These are phyloP conservation scores for Numenius arquata DNA, from an alignment of 2,113 vertebrate species.

Conservation along the genomic window DNA sequence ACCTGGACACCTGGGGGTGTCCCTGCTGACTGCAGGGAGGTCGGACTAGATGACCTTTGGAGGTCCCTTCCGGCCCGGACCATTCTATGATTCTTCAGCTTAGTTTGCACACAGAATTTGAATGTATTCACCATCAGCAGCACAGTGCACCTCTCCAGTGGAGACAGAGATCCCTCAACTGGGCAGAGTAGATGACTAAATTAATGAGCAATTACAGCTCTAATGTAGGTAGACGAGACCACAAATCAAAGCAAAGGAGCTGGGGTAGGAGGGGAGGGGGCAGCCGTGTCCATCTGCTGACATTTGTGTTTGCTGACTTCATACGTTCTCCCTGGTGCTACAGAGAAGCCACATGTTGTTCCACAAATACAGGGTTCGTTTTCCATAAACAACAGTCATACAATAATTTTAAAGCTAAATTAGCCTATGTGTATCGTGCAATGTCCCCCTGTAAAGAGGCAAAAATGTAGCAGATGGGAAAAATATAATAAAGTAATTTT, in stretches of 20 bases:
- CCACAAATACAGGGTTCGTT: neutral
- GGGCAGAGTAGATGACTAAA: neutral
- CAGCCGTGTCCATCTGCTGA: neutral
- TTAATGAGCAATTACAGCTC: neutral
- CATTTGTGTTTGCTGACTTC: neutral
- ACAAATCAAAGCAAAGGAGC: neutral
- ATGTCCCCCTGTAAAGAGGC: neutral
- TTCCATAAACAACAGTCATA: neutral
- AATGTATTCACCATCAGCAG: neutral
- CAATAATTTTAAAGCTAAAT: neutral
- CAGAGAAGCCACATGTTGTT: neutral
- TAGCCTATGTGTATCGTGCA: neutral
- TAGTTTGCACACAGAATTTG: neutral
- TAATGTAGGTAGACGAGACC: neutral
- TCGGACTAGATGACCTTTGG: too few species aligned
- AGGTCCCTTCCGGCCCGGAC: too few species aligned
- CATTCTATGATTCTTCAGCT: too few species aligned
- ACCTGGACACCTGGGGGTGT: too few species aligned
- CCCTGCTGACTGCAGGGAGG: too few species aligned
- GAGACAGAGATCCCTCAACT: neutral
- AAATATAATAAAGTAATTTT: slow-evolving; percentile 50
- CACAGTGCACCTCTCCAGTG: neutral
- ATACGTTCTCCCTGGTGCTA: neutral
- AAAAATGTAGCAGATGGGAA: slow-evolving; percentile 46
- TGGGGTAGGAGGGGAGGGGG: neutral